These are phyloP conservation scores for Acipenser transmontanus DNA, from an alignment of 2,797 vertebrate genomes.

Conservation along the genomic window DNA sequence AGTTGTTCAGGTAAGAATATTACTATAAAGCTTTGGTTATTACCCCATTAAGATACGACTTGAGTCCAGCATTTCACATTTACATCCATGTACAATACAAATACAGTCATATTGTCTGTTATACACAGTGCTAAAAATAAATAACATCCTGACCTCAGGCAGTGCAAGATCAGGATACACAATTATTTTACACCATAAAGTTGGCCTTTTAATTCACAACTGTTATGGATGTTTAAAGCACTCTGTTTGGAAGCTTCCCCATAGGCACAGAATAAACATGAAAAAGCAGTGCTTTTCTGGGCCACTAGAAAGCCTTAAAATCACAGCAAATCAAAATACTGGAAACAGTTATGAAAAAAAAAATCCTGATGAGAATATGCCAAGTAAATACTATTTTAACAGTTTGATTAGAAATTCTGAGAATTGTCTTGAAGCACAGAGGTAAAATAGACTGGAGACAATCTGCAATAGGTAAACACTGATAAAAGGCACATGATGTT, in stretches of 20 bases:
- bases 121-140: slow-evolving; percentile 25
- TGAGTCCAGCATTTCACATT: not conserved
- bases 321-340: too few species aligned
- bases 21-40: not conserved
- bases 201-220: slow-evolving; percentile 13
- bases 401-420: too few species aligned
- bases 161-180: slow-evolving; percentile 14
- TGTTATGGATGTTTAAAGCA: slow-evolving; percentile 18
- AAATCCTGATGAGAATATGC: too few species aligned
- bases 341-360: too few species aligned
- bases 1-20: not conserved
- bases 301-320: too few species aligned
- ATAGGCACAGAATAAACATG: not conserved
- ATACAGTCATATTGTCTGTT: slow-evolving; percentile 15
- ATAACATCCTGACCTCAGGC: slow-evolving; percentile 22
- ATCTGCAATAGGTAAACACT: too few species aligned
- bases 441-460: too few species aligned
- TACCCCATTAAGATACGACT: not conserved
- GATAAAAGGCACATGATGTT: too few species aligned
- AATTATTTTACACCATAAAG: slow-evolving; percentile 12
- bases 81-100: not conserved
- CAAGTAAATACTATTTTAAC: too few species aligned
- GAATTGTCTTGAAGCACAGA: too few species aligned
- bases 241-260: slow-evolving; percentile 9
- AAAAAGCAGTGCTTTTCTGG: not conserved